A percentile compares a stretch with the other conserved stretches of the same genome.
Conservation (phyloP, 1,140 invertebrate species). For the Lepidostoma basale region DNA sequence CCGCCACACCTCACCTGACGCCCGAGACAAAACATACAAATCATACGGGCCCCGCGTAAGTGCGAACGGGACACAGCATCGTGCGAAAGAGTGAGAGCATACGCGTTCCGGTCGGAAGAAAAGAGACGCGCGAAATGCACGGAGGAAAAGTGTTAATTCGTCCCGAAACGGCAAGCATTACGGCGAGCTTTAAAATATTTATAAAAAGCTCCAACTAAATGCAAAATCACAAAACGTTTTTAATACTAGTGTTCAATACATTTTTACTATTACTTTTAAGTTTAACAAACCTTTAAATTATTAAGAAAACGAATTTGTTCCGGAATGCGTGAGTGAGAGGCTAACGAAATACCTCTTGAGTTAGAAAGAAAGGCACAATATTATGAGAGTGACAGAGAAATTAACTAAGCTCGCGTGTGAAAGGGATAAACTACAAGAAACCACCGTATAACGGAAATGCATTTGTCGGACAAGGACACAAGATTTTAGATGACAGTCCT, state of each 20-base stretch:
- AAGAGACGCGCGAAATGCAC: neutral
- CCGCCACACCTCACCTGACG: slow-evolving; percentile 27
- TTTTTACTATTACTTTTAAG: neutral
- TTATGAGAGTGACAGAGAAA: neutral
- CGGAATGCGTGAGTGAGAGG: slow-evolving; percentile 3
- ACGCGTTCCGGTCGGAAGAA: neutral
- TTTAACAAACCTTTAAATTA: neutral
- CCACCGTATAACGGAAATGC: slow-evolving; percentile 13
- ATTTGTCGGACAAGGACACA: neutral
- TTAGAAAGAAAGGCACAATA: neutral
- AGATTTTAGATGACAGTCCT: too few species aligned
- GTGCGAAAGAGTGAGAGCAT: neutral
- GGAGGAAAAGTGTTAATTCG: slow-evolving; percentile 17
- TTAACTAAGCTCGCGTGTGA: neutral
- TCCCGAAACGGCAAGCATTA: neutral
- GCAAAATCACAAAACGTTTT: neutral
- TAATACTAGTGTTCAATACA: neutral
- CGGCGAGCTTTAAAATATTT: neutral
- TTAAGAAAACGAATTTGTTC: slow-evolving; percentile 2
- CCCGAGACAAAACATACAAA: slow-evolving; percentile 15
- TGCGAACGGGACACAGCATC: neutral
- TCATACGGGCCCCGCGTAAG: neutral
- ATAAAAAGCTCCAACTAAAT: neutral
- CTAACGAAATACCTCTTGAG: too few species aligned
- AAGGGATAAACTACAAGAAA: too few species aligned